These are phyloP conservation scores for Coptotermes formosanus DNA, from an alignment of 1,140 invertebrate genomes.

Conservation along the genomic window DNA sequence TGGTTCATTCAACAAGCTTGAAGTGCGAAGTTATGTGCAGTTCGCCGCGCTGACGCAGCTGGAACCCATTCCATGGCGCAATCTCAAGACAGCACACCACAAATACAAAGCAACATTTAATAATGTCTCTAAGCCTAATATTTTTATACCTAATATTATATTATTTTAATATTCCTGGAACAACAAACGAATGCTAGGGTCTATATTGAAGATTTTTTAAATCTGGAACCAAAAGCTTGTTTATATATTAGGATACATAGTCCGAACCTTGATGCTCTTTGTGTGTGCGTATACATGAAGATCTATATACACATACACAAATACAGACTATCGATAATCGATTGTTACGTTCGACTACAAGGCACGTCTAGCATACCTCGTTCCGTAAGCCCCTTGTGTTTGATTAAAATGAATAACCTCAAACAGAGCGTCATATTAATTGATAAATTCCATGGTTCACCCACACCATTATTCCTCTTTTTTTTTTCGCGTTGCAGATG, in stretches of 20 bases:
- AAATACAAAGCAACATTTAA: background rate
- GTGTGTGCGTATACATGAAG: background rate
- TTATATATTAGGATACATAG: background rate
- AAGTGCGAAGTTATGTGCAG: too few relatives aligned
- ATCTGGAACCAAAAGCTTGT: background rate
- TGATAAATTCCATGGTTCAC: slow-evolving; percentile 2
- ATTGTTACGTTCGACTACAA: slow-evolving; percentile 1
- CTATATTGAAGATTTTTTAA: background rate
- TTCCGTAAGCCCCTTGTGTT: background rate
- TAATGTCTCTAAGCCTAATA: background rate
- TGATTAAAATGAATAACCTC: slow-evolving; percentile 17
- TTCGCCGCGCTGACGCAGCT: too few relatives aligned
- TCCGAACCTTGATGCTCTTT: background rate
- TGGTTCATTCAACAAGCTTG: too few relatives aligned
- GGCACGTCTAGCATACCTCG: background rate
- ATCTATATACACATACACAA: background rate
- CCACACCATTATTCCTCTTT: background rate
- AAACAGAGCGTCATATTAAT: slow-evolving; percentile 13
- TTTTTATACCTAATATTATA: background rate
- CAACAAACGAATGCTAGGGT: background rate
- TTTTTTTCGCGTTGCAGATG: background rate
- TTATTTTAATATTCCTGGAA: background rate
- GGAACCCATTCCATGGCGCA: too few relatives aligned
- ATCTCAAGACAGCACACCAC: too few relatives aligned
- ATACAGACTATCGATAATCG: background rate